Percentiles rank a stretch among this genome's conserved stretches.
phyloP scores from a whole-genome alignment of 1,140 invertebrate genomes.

The Panagrolaimus sp. region DNA sequence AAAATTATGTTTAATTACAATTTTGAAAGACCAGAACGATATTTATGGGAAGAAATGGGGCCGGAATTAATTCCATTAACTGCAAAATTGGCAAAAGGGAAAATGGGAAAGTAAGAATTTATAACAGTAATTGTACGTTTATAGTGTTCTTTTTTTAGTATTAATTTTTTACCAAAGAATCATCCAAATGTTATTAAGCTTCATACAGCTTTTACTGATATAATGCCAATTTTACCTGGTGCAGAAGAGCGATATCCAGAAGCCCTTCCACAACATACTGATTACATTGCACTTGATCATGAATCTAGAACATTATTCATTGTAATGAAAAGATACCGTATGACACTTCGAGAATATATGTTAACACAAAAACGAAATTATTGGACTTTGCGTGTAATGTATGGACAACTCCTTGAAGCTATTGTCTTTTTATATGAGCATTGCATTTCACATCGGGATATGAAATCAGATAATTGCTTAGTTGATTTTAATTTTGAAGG shows the following conservation, averaged over 20 bases:
- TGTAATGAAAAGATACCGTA: constrained; percentile 44
- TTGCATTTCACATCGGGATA: constrained; percentile 34
- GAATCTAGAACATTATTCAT: constrained; percentile 37
- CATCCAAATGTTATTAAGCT: constrained; percentile 45
- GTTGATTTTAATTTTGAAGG: constrained; percentile 39
- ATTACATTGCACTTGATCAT: constrained; percentile 15
- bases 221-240: constrained; percentile 27
- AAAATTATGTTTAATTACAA: constrained; percentile 48
- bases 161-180: constrained; percentile 23
- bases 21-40: constrained; percentile 23
- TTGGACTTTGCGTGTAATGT: constrained; percentile 34
- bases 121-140: no score
- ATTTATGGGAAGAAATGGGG: constrained; percentile 33
- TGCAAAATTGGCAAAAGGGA: constrained; percentile 11
- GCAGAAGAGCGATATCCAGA: constrained; percentile 35
- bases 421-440: constrained; percentile 37
- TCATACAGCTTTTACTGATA: constrained; percentile 40
- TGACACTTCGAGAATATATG: constrained; percentile 40
- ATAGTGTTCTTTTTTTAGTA: constrained; percentile 16
- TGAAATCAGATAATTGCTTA: constrained; percentile 36
- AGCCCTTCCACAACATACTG: constrained; percentile 28
- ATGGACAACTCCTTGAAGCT: constrained; percentile 44
- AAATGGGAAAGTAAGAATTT: constrained; percentile 26
- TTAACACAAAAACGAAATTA: constrained; percentile 34
- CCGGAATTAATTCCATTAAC: constrained; percentile 37